Percentiles rank a stretch among this genome's conserved stretches.
Evolutionary conservation across 92 coral and sea anemone species (phyloP).

Genomic region (Heteractis magnifica): DNA sequence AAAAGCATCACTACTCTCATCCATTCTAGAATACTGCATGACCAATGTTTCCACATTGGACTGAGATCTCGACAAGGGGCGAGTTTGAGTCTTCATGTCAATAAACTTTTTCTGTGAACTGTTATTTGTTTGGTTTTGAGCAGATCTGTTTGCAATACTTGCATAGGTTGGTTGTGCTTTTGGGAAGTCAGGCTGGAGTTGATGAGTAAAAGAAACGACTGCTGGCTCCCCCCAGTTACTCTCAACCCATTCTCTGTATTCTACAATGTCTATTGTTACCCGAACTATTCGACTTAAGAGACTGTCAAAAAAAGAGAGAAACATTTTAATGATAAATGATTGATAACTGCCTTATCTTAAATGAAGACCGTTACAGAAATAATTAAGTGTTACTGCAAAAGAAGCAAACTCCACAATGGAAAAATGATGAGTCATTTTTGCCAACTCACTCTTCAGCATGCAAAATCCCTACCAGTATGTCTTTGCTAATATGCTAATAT

Average conservation of each 20-base stretch:
- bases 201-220: constrained; percentile 24
- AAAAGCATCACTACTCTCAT: constrained; percentile 5
- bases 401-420: no score
- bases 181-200: constrained; percentile 35
- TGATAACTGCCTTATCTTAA: no score
- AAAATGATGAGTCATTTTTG: no score
- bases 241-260: constrained; percentile 81
- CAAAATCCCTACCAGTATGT: no score
- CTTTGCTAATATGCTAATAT: no score
- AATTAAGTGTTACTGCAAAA: no score
- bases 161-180: constrained; percentile 86
- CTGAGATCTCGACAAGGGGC: constrained; percentile 51
- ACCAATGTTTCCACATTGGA: constrained; percentile 42
- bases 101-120: background rate
- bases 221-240: constrained; percentile 49
- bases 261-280: constrained; percentile 70
- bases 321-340: background rate
- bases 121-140: constrained; percentile 36
- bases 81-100: constrained; percentile 10
- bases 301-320: constrained; percentile 25
- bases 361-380: no score
- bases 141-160: constrained; percentile 78
- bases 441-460: no score
- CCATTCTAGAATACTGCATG: constrained; percentile 12
- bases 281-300: constrained; percentile 78